Base-by-base conservation (phyloP, 2,797 vertebrate species). In the Etheostoma nigrum region DNA sequence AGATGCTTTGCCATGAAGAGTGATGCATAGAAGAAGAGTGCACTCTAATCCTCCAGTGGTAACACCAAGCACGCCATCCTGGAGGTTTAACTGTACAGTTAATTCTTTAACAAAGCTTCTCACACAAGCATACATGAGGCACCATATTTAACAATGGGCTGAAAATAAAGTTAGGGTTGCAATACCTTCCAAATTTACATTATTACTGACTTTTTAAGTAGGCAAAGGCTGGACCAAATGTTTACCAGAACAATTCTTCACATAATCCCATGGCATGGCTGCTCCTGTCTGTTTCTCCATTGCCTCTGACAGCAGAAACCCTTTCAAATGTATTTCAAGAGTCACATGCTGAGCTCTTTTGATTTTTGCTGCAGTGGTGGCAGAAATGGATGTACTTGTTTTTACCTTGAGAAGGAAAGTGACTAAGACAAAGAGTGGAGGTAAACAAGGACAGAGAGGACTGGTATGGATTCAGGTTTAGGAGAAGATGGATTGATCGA, bases 261-360 rank as follows among this genome's bases (percentile, higher is more conserved):
- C 48, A 42, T 10, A 40, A 40, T 40, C 6, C 33, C 59, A 78
- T 57, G 10, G 75, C 57, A 51, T 47, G 65, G 42, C 42, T 67
- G 70, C 74, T 47, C 62, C 67, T 30, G 40, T 36, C 48, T 71
- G 33, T 81, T 78, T 67, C 52, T 54, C 21, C 16, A 23, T 66
- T 15, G 18, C 68, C 30, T 72, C 42, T 79, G 52, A 83, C 60
- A 63, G 78, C 72, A 85, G 51, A 84, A 62, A 62, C 21, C 4
- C 12, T 59, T 40, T 74, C 52, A 86, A 83, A 79, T 86, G 58
- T 81, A 89, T 82, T 83, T 77, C 67, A 66, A 64, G 73, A 60
- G 63, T 65, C 72, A 71, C 61, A 82, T 65, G 57, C 74, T 72
- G 74, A 87, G 67, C 42, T 76, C 49, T 55, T 64, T 63, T 49